Base-by-base conservation (phyloP, 1,140 invertebrate species). In the Lutraria rhynchaena region DNA sequence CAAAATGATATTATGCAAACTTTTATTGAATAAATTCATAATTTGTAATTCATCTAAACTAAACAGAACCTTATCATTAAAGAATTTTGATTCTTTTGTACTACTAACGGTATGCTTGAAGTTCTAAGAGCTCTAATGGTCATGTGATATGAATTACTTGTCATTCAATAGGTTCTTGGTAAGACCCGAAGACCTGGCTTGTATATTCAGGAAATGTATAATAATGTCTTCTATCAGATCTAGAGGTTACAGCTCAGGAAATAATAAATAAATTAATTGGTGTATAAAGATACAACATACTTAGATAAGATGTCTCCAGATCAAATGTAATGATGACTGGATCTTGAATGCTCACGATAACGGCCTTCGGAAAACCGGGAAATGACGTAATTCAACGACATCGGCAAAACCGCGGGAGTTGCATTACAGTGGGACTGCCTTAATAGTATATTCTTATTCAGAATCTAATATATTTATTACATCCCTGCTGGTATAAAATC, bases 261-360 rank as follows among this genome's bases (percentile, higher is more conserved):
- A 22, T 1, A 29, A 1, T 37, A 55, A 19, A 55, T 44, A 67
- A 3, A 55, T 44, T 35, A 27, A 22, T 27, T 35, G 41, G 4
- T 0, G 35, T 1, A 53, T 31, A 19, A 2, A 71, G 3, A 37
- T 17, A 46, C 3, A 15, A 19, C 76, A 33, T 78, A 78, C 76
- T 78, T 35, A 69, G 53, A 41, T 53, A 61, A 7, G 76, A 69
- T 17, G 76, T 78, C 37, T 78, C 76, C 24, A 78, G 35, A 35
- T 78, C 76, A 53, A 78, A 49, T 9, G 19, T 55, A 22, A 78
- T 27, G 3, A 67, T 9, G 0, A 63, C 37, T 35, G 61, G 61
- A 1, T 24, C n/a, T n/a, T n/a, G n/a, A n/a, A n/a, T n/a, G n/a
- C n/a, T n/a, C n/a, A n/a, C n/a, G n/a, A n/a, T n/a, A n/a, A n/a